Evolutionary conservation across 1,140 invertebrate genomes (phyloP), one percentile per base, ranked within the genome.

Genomic region (Trachelipus rathkii): DNA sequence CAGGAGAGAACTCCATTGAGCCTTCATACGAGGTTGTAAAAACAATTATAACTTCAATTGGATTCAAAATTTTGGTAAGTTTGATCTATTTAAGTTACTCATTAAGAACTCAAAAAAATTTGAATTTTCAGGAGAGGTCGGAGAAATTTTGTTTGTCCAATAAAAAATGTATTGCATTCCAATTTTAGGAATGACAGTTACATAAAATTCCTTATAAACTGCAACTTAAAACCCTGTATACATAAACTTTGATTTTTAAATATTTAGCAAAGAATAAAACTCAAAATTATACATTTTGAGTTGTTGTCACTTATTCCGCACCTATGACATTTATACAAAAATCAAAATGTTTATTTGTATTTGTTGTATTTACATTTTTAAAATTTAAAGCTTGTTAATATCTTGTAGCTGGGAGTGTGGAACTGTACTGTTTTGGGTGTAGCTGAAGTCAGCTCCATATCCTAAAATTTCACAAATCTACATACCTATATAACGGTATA

Each of bases 1-100:
- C 90, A 43, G 91, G 91, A 69, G 94, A 97, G 84, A 89, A 91
- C 78, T 97, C 95, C 69, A 95, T 99, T 78, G 97, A 99, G 85
- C 94, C 97, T 0, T 93, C 93, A 72, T 97, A 95, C 82, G 92
- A 95, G 83, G 90, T 93, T 77, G 85, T 99, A 0, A 87, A 90
- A 79, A 88, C 91, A 66, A 92, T 98, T 60, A 95, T 98, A 74
- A 85, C 88, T 79, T 90, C 91, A 74, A 88, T 95, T 75, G 97
- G 97, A 60, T 99, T 99, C 86, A 86, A 88, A 81, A 89, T 95
- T 83, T 87, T 93, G 87, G 94, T 95, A 86, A 84, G 83, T 80
- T 71, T 73, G 23, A 3, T 10, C 5, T 44, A 33, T 67, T 60
- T 77, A 0, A 11, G 33, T 33, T 33, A 33, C 9, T 7, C 2